These are phyloP conservation scores for Poeciliopsis turneri DNA, from an alignment of 2,797 vertebrate genomes.

Conservation along the genomic window DNA sequence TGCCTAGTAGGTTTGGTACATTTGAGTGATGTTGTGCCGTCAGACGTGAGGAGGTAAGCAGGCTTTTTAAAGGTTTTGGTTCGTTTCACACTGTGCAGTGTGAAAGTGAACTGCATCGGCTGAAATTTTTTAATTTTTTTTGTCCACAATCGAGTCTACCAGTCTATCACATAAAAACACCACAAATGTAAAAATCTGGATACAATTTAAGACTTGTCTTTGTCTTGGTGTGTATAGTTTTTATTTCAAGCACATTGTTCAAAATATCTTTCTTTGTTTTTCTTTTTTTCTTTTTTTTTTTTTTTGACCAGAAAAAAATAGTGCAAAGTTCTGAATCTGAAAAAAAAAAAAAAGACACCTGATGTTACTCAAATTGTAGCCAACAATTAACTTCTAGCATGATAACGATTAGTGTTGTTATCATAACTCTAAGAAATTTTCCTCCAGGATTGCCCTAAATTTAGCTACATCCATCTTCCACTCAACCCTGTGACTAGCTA, in stretches of 20 bases:
- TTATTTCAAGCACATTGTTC: background rate
- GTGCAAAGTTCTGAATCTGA: background rate
- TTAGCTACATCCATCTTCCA: background rate
- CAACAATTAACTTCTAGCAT: too few relatives aligned
- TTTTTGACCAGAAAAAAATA: background rate
- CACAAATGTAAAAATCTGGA: conserved; percentile 25
- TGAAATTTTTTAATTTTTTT: too few relatives aligned
- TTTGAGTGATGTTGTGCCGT: too few relatives aligned
- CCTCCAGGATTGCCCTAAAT: background rate
- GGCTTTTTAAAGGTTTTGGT: too few relatives aligned
- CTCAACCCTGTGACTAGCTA: background rate
- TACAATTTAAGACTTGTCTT: background rate
- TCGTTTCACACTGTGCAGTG: too few relatives aligned
- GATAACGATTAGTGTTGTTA: background rate
- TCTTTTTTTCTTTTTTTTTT: too few relatives aligned
- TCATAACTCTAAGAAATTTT: background rate
- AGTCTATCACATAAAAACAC: too few relatives aligned
- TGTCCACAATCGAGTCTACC: too few relatives aligned
- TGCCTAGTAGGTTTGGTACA: too few relatives aligned
- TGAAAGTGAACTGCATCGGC: too few relatives aligned
- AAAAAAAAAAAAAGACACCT: background rate
- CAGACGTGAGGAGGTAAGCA: too few relatives aligned
- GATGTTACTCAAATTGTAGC: background rate
- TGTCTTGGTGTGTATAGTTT: background rate
- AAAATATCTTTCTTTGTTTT: background rate